Evolutionary conservation across 2,113 vertebrate species (phyloP).

Genomic region (Catagonus wagneri): DNA sequence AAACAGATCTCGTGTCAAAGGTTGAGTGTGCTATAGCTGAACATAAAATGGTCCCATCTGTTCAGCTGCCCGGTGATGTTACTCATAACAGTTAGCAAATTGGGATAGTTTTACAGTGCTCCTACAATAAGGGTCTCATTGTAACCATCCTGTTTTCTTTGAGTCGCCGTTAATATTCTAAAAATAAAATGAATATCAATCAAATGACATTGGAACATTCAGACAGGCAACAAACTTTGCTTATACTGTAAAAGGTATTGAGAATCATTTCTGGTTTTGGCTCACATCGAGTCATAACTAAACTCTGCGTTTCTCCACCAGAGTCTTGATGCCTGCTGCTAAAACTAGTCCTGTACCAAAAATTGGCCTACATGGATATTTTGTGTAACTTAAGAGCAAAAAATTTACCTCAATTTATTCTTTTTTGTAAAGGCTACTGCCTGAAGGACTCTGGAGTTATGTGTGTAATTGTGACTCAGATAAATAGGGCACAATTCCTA

Average conservation of each 20-base stretch:
- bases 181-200: conserved; percentile 7
- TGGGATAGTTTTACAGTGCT: neutral
- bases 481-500: conserved; percentile 2
- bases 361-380: neutral
- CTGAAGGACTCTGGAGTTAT: neutral
- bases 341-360: conserved; percentile 45
- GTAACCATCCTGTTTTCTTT: conserved; percentile 42
- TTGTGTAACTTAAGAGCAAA: conserved; percentile 39
- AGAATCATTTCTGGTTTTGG: conserved; percentile 29
- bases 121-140: neutral
- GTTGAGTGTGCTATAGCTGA: neutral
- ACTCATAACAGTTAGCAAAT: neutral
- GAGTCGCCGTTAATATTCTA: neutral
- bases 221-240: neutral
- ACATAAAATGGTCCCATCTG: conserved; percentile 26
- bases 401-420: conserved; percentile 11
- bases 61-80: neutral
- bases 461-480: neutral
- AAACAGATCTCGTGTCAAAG: conserved; percentile 61
- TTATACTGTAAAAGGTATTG: neutral
- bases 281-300: conserved; percentile 11
- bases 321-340: neutral
- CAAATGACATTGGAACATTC: neutral
- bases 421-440: conserved; percentile 19
- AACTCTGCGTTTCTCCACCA: conserved; percentile 8